Evolutionary conservation across 2,888 invertebrate species (phyloP).

Genomic region (Hololepta plana): DNA sequence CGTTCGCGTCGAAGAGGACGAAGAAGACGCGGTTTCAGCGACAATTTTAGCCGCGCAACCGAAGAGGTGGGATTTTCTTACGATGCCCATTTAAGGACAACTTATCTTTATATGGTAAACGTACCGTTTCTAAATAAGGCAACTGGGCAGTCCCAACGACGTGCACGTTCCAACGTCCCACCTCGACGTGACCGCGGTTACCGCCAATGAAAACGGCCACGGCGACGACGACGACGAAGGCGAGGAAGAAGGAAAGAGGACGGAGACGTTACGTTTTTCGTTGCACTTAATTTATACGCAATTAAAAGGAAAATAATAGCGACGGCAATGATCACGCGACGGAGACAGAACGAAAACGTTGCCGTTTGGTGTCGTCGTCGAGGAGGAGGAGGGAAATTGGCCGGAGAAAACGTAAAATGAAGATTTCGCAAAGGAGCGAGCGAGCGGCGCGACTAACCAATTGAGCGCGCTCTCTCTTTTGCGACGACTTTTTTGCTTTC

Average conservation of each 20-base stretch:
- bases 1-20: conserved; percentile 5
- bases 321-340: too few relatives aligned
- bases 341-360: too few relatives aligned
- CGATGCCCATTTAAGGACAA: conserved; percentile 61
- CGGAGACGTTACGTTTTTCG: conserved; percentile 15
- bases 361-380: too few relatives aligned
- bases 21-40: conserved; percentile 4
- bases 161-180: conserved; percentile 28
- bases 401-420: too few relatives aligned
- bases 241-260: conserved; percentile 16
- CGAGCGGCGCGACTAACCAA: too few relatives aligned
- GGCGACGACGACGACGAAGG: conserved; percentile 8
- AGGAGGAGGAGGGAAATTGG: too few relatives aligned
- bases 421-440: too few relatives aligned
- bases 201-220: too few relatives aligned
- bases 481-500: too few relatives aligned
- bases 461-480: too few relatives aligned
- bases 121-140: conserved; percentile 69
- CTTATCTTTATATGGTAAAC: conserved; percentile 68
- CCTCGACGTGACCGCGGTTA: conserved; percentile 17
- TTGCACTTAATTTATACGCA: too few relatives aligned
- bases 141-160: conserved; percentile 49
- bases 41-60: conserved; percentile 9
- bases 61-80: conserved; percentile 57
- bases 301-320: too few relatives aligned